Evolutionary conservation across 2,888 invertebrate genomes (phyloP).

Genomic region (Pseudococcus longispinus): DNA sequence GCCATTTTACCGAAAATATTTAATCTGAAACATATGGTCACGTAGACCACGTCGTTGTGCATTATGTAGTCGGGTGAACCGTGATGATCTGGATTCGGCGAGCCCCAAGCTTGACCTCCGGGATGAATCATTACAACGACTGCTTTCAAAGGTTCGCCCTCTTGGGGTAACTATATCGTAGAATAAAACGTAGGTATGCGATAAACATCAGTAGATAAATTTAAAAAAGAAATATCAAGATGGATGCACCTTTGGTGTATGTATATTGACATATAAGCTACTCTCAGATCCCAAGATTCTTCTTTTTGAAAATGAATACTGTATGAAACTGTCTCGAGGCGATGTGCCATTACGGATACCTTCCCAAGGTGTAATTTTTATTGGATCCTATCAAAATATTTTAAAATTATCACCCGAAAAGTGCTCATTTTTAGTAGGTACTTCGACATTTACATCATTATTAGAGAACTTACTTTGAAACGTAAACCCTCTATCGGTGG

Average conservation of each 20-base stretch:
- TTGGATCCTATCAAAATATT: not conserved
- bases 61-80: slow-evolving; percentile 37
- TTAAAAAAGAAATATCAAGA: too few species aligned
- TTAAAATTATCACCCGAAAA: not conserved
- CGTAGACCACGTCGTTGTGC: slow-evolving; percentile 44
- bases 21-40: not conserved
- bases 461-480: slow-evolving; percentile 28
- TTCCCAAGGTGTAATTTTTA: too few species aligned
- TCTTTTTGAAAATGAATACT: too few species aligned
- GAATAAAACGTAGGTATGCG: too few species aligned
- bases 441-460: too few species aligned
- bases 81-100: not conserved
- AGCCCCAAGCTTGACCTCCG: slow-evolving; percentile 3
- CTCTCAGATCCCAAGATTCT: too few species aligned
- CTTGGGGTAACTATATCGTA: not conserved
- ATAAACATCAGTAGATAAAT: too few species aligned
- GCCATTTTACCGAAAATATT: slow-evolving; percentile 25
- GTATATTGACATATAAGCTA: too few species aligned
- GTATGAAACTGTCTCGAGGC: too few species aligned
- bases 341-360: too few species aligned
- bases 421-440: too few species aligned
- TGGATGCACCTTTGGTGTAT: too few species aligned
- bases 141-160: not conserved
- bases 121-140: slow-evolving; percentile 18
- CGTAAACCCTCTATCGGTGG: slow-evolving; percentile 15